Conservation (phyloP, 2,888 invertebrate genomes). For the Scaeva pyrastri region DNA sequence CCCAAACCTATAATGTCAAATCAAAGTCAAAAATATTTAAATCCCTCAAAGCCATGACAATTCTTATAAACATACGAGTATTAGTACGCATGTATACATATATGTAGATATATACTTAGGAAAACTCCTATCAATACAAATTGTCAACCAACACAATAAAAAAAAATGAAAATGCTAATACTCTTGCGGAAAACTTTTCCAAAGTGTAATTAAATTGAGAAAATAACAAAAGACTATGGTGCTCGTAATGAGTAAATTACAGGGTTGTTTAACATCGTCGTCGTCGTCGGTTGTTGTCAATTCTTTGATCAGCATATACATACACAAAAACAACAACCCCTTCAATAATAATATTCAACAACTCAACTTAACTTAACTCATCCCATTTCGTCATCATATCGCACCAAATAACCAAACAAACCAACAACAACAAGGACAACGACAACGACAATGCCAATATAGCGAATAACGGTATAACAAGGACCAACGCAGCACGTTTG, state of each 20-base stretch:
- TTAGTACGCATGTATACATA: too few species aligned
- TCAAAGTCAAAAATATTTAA: constrained; percentile 9
- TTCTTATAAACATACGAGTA: neutral
- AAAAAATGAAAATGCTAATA: constrained; percentile 6
- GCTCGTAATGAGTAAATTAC: constrained; percentile 35
- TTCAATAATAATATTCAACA: constrained; percentile 36
- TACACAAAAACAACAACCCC: constrained; percentile 38
- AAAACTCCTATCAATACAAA: constrained; percentile 1
- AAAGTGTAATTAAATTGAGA: constrained; percentile 51
- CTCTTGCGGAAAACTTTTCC: neutral
- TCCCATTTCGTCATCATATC: neutral
- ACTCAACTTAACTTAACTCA: constrained; percentile 15
- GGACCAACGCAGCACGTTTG: constrained; percentile 10
- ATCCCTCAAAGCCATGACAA: neutral
- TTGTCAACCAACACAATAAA: constrained; percentile 1
- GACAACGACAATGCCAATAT: constrained; percentile 17
- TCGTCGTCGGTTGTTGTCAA: neutral
- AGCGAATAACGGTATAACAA: constrained; percentile 27
- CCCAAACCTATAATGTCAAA: neutral
- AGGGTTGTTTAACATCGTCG: constrained; percentile 38
- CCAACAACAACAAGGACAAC: neutral
- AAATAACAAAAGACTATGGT: constrained; percentile 46
- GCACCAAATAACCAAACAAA: neutral
- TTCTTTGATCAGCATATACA: neutral
- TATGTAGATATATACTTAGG: too few species aligned